A percentile compares a stretch with the other conserved stretches of the same genome.
Evolutionary conservation across 2,797 vertebrate genomes (phyloP).

Genomic region (Alca torda): DNA sequence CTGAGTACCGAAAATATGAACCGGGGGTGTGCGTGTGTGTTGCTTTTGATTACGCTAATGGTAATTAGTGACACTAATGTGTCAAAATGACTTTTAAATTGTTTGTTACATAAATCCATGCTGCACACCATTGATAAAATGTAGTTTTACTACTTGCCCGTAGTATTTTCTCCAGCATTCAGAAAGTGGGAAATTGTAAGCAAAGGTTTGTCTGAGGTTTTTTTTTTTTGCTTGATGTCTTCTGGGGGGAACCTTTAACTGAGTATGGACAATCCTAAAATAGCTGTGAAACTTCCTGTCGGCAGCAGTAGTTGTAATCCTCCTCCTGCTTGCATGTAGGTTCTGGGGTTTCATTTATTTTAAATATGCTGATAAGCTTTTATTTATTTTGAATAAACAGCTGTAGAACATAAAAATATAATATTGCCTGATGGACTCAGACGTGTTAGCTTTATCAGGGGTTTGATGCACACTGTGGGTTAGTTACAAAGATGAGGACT

Average conservation of each 20-base stretch:
- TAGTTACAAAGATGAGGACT: neutral
- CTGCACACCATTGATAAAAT: neutral
- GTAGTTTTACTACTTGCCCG: fast-evolving
- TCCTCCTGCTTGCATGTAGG: neutral
- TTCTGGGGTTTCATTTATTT: neutral
- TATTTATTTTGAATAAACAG: neutral
- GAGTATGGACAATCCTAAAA: neutral
- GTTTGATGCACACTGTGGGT: fast-evolving
- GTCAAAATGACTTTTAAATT: neutral
- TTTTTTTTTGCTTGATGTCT: neutral
- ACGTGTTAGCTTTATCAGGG: neutral
- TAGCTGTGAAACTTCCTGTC: neutral
- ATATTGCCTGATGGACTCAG: neutral
- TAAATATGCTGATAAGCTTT: neutral
- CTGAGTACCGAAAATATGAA: neutral
- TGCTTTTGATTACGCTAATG: neutral
- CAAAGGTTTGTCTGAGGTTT: neutral
- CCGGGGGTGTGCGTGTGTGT: neutral
- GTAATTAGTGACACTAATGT: neutral
- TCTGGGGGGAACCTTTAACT: neutral
- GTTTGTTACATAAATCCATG: neutral
- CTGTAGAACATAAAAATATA: neutral
- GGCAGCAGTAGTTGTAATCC: neutral
- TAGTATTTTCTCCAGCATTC: neutral
- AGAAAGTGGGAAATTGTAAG: neutral